Evolutionary conservation across 2,888 invertebrate genomes (phyloP).

Genomic region (Melieria picta): DNA sequence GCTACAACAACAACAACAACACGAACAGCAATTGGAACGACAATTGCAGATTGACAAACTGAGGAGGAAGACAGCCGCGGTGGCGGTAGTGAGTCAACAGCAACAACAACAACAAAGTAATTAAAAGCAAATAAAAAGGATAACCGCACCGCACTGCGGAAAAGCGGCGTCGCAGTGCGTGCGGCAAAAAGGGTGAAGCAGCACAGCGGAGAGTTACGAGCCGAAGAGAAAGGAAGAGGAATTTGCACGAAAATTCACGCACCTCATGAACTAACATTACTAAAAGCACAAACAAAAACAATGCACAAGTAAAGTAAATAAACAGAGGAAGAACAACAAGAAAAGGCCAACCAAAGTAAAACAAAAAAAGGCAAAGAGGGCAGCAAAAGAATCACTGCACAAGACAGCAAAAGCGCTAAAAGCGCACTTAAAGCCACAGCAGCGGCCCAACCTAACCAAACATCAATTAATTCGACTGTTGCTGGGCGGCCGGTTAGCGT

Average conservation of each 20-base stretch:
- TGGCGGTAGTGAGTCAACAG: background rate
- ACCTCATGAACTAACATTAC: background rate
- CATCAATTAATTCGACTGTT: conserved; percentile 1
- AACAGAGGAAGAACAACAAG: background rate
- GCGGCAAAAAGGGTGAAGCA: too few relatives aligned
- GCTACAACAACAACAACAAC: conserved; percentile 34
- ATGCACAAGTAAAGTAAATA: background rate
- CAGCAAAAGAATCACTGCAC: background rate
- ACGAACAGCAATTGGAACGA: conserved; percentile 33
- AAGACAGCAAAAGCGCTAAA: background rate
- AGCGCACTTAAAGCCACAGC: too few relatives aligned
- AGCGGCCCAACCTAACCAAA: background rate
- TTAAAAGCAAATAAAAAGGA: conserved; percentile 3
- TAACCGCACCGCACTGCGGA: background rate
- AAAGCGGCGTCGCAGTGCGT: too few relatives aligned
- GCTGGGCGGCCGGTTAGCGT: background rate
- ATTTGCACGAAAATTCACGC: background rate
- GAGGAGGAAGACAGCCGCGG: too few relatives aligned
- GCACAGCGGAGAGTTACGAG: background rate
- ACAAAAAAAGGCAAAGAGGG: background rate
- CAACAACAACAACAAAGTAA: conserved; percentile 3
- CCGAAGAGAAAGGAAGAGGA: background rate
- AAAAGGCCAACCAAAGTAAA: too few relatives aligned
- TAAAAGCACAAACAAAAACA: background rate
- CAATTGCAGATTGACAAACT: background rate